Percentiles rank a stretch among this genome's conserved stretches.
Conservation (phyloP, 2,113 vertebrate species). For the Gadus macrocephalus region DNA sequence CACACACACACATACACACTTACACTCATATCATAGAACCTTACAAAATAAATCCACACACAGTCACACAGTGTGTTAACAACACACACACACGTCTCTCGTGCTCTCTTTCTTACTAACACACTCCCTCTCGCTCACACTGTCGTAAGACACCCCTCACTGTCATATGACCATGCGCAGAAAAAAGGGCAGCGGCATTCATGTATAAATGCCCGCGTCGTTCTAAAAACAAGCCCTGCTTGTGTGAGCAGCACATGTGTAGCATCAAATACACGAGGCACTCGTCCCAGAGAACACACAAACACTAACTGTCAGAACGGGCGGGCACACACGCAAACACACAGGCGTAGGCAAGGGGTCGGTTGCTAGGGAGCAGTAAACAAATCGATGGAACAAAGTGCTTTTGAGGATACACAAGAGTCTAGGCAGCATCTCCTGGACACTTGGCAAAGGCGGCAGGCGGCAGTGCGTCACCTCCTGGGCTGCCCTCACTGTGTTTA, state of each 20-base stretch:
- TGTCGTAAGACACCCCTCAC: neutral
- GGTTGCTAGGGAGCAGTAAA: conserved; percentile 23
- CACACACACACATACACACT: conserved; percentile 9
- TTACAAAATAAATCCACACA: neutral
- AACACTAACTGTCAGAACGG: neutral
- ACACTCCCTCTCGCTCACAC: conserved; percentile 8
- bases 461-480: too few species aligned
- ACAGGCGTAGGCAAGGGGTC: neutral
- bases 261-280: too few species aligned
- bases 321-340: conserved; percentile 1
- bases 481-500: too few species aligned
- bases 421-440: neutral
- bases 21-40: conserved; percentile 7
- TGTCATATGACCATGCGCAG: neutral
- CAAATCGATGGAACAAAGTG: conserved; percentile 6
- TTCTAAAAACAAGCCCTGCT: too few species aligned
- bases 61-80: neutral
- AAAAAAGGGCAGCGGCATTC: neutral
- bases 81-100: conserved; percentile 6
- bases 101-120: neutral
- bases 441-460: too few species aligned
- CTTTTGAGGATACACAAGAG: conserved; percentile 1
- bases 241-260: too few species aligned
- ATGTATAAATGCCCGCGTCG: too few species aligned
- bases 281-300: too few species aligned